These are phyloP conservation scores for Cephalopterus ornatus DNA, from an alignment of 2,113 vertebrate genomes.

Conservation along the genomic window DNA sequence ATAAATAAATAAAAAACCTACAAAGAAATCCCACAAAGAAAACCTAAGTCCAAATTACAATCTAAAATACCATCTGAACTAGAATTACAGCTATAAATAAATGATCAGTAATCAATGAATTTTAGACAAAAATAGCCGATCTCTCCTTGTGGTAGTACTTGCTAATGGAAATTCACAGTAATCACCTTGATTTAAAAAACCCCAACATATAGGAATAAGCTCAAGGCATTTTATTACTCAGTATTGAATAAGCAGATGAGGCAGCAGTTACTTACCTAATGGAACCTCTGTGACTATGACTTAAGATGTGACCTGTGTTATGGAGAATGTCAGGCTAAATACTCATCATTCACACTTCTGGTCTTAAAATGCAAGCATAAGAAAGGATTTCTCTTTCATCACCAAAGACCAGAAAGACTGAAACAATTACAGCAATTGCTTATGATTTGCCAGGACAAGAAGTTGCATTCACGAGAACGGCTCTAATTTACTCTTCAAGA, in stretches of 20 bases:
- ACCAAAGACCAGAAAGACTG: neutral
- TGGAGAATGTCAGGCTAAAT: neutral
- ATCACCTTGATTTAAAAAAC: neutral
- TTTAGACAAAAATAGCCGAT: neutral
- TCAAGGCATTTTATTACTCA: neutral
- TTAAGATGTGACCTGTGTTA: neutral
- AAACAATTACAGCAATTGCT: neutral
- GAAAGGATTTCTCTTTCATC: neutral
- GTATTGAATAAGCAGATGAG: conserved; percentile 1
- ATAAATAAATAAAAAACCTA: neutral
- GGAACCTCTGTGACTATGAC: neutral
- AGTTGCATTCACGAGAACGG: neutral
- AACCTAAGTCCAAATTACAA: neutral
- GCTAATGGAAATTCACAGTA: neutral
- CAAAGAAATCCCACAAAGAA: neutral
- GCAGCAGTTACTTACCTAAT: neutral
- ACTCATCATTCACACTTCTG: neutral
- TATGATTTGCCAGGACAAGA: neutral
- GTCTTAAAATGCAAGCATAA: neutral
- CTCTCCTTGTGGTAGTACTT: neutral
- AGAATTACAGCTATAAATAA: neutral
- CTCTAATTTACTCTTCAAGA: neutral
- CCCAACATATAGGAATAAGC: neutral
- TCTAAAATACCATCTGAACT: neutral
- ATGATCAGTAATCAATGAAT: neutral